Evolutionary conservation across 2,797 vertebrate species (phyloP).

Genomic region (Coregonus suidteri): DNA sequence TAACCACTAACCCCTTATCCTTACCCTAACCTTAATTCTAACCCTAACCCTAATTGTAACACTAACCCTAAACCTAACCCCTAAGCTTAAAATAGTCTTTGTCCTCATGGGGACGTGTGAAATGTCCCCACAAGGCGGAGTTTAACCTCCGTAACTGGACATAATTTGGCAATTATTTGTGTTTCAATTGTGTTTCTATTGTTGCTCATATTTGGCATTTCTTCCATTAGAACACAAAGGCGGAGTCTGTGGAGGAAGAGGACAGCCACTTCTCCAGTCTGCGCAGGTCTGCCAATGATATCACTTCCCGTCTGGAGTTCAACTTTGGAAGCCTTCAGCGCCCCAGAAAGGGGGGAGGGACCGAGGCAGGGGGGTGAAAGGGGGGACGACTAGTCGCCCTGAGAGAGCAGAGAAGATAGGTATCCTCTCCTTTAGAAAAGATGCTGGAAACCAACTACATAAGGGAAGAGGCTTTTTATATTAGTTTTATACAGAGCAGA

Average conservation of each 20-base stretch:
- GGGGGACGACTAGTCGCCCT: slow-evolving; percentile 27
- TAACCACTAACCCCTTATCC: no score
- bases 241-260: slow-evolving; percentile 74
- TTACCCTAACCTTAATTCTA: no score
- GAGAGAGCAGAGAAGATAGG: slow-evolving; percentile 42
- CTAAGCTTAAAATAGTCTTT: no score
- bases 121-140: slow-evolving; percentile 60
- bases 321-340: no score
- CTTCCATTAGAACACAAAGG: slow-evolving; percentile 51
- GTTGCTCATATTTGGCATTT: not conserved
- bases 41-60: no score
- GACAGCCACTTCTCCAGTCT: slow-evolving; percentile 64
- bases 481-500: no score
- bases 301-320: no score
- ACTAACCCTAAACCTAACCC: no score
- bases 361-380: slow-evolving; percentile 63
- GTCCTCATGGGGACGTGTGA: no score
- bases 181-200: not conserved
- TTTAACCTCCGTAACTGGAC: slow-evolving; percentile 89
- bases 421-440: not conserved
- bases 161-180: no score
- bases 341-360: slow-evolving; percentile 81
- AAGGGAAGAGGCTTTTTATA: no score
- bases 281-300: no score
- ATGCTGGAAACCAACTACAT: not conserved